Conservation (phyloP, 2,797 vertebrate genomes). For the Huso huso region DNA sequence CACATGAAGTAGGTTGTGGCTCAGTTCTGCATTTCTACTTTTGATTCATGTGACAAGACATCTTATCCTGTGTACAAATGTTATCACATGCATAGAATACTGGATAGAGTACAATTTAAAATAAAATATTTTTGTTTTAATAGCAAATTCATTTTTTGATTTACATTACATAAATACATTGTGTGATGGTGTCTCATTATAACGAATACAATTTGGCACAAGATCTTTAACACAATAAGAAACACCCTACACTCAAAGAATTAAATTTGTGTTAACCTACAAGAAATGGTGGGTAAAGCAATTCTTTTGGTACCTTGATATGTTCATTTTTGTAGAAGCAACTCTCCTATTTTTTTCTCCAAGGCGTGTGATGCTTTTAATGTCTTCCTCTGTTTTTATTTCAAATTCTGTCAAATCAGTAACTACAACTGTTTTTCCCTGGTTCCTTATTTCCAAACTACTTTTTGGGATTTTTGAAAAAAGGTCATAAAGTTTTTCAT, state of each 20-base stretch:
- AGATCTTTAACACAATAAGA: too few species aligned
- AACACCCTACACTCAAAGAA: too few species aligned
- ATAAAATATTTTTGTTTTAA: too few species aligned
- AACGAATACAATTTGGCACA: too few species aligned
- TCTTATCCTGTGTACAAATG: too few species aligned
- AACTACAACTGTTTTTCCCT: constrained; percentile 42
- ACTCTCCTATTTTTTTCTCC: constrained; percentile 51
- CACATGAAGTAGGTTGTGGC: background rate
- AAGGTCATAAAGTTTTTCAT: constrained; percentile 52
- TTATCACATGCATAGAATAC: too few species aligned
- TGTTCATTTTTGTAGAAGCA: constrained; percentile 53
- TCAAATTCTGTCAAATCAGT: constrained; percentile 44
- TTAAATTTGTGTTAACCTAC: too few species aligned
- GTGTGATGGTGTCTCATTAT: too few species aligned
- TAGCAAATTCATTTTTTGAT: too few species aligned
- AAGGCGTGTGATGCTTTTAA: constrained; percentile 42
- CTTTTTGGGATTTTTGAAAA: constrained; percentile 31
- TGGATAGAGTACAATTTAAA: too few species aligned
- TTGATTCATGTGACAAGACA: too few species aligned
- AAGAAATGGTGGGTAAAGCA: background rate
- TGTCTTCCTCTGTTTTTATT: constrained; percentile 45
- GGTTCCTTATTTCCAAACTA: constrained; percentile 44
- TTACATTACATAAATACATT: too few species aligned
- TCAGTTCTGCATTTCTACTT: background rate
- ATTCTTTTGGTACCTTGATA: constrained; percentile 36